Base-by-base conservation (phyloP, 37 sponge, comb jelly and placozoan genomes). In the Agelas oroides region DNA sequence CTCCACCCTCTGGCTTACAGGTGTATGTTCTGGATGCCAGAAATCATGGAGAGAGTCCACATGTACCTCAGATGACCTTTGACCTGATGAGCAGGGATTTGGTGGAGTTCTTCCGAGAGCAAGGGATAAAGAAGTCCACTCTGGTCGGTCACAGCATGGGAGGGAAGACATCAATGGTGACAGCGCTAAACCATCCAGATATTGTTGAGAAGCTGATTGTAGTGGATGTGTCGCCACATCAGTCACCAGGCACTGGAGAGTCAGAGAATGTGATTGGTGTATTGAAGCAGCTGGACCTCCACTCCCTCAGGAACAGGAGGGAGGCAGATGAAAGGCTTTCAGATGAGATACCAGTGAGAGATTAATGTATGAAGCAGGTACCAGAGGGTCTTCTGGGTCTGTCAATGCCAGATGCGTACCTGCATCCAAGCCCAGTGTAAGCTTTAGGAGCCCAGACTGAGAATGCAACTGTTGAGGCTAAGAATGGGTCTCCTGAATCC, bases 81-180 rank as follows among this genome's bases (percentile, higher is more conserved):
- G 75, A 80, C 12, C 64, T 82, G 17, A 95, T 97, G 97, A 53
- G 75, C 17, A 63, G 54, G 21, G 95, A 95, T 66, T 52, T 76
- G 8, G 70, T 87, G 37, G 32, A 77, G 25, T 91, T 96, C 65
- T 59, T 82, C 31, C 46, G 66, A 19, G 87, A 89, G 3, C 56
- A 83, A 2, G 39, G 40, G 39, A 40, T 87, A 0, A 66, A 65
- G 17, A 79, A 66, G 23, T 59, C 81, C 19, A 34, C 70, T 58
- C 73, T 95, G 64, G 46, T 95, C 37, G 80, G 97, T 46, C 97
- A 97, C 79, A 97, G 97, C 70, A 92, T 97, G 97, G 97, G 97
- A 1, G 97, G 97, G 0, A 85, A 77, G 76, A 79, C 86, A 8
- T 95, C 91, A 18, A 97, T 97, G 97, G 40, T 67, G 8, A 81